Conservation (phyloP, 2,888 invertebrate genomes). For the Uloborus plumipes region DNA sequence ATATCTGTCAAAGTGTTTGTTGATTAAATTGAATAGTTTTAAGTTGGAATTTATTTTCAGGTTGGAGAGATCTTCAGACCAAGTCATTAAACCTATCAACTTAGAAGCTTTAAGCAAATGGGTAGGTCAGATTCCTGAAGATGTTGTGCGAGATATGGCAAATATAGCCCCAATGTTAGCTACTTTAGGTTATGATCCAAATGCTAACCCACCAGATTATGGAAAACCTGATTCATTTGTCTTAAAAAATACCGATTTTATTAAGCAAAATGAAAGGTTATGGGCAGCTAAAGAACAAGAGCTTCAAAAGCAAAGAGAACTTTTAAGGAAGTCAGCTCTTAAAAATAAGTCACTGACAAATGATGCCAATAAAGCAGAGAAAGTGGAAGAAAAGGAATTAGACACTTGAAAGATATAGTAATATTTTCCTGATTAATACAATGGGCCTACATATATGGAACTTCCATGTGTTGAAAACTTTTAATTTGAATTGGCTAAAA, state of each 20-base stretch:
- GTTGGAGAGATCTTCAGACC: slow-evolving; percentile 97
- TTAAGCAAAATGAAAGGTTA: slow-evolving; percentile 70
- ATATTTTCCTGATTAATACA: no score
- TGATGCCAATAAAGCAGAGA: slow-evolving; percentile 2
- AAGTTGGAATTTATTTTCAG: slow-evolving; percentile 74
- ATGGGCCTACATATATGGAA: no score
- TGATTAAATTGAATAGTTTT: slow-evolving; percentile 45
- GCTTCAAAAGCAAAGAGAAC: slow-evolving; percentile 66
- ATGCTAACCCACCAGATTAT: slow-evolving; percentile 95
- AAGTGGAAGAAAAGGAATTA: slow-evolving; percentile 15
- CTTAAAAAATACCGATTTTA: slow-evolving; percentile 74
- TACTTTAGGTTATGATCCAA: slow-evolving; percentile 91
- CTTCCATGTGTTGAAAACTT: no score
- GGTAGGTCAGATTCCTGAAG: slow-evolving; percentile 76
- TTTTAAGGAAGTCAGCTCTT: slow-evolving; percentile 13
- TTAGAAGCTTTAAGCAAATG: slow-evolving; percentile 85
- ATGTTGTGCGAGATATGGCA: slow-evolving; percentile 93
- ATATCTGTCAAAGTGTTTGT: no score
- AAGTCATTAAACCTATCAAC: slow-evolving; percentile 98
- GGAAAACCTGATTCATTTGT: slow-evolving; percentile 85
- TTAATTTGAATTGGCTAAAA: no score
- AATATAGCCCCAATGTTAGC: slow-evolving; percentile 95
- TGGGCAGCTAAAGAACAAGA: slow-evolving; percentile 69
- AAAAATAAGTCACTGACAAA: slow-evolving; percentile 22
- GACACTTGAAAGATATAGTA: no score